phyloP scores from a whole-genome alignment of 2,113 vertebrate genomes.

The Petrocephalus zakoni region DNA sequence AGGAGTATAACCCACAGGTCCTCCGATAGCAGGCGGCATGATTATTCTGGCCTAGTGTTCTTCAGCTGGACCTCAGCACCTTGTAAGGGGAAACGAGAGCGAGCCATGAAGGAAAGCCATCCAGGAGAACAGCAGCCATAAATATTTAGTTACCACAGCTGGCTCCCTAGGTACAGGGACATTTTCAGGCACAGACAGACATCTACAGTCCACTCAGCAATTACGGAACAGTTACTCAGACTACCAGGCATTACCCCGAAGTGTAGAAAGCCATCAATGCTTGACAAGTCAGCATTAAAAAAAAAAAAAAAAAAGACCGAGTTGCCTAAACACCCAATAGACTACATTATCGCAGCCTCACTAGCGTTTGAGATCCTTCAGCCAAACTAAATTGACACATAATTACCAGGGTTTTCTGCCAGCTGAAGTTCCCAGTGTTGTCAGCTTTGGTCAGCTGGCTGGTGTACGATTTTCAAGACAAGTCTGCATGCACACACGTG shows the following conservation, averaged over 20 bases:
- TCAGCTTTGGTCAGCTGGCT: no score
- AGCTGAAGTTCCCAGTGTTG: not conserved
- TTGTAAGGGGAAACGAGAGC: not conserved
- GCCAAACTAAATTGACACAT: not conserved
- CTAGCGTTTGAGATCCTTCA: not conserved
- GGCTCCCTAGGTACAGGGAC: not conserved
- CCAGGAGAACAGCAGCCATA: not conserved
- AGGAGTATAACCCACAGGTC: constrained; percentile 78
- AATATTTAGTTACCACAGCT: not conserved
- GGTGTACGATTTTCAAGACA: no score
- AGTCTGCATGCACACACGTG: no score
- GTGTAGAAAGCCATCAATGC: not conserved
- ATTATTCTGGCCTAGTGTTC: not conserved
- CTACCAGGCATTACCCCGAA: not conserved
- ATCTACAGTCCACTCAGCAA: not conserved
- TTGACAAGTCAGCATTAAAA: no score
- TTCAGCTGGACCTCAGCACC: not conserved
- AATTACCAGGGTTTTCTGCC: not conserved
- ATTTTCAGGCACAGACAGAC: not conserved
- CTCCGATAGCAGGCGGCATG: constrained; percentile 79
- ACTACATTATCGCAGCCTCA: not conserved
- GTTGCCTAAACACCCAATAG: not conserved
- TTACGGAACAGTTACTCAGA: not conserved
- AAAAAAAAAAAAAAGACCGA: not conserved
- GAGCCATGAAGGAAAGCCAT: not conserved